Evolutionary conservation across 2,797 vertebrate species (phyloP), one percentile per base, ranked within the genome.

Genomic region (Parotocinclus haroldoi): DNA sequence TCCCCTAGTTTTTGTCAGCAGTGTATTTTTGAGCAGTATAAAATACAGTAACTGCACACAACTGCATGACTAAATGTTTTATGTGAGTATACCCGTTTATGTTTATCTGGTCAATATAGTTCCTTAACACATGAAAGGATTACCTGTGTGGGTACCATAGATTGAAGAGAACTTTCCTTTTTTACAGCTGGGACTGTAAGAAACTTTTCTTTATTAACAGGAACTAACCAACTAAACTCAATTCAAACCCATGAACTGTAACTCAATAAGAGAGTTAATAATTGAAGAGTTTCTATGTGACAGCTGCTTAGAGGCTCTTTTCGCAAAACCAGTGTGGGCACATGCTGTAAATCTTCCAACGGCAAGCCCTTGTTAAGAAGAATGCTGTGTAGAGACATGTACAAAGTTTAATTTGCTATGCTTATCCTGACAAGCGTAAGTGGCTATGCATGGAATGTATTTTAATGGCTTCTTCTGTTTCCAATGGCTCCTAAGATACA

Each of bases 331-430:
- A 55, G 69, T 72, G 54, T 64, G 63, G 69, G 61, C 14, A 69
- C 38, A 58, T 72, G 59, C 64, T 79, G 55, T 77, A 76, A 40
- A 78, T 78, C 68, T 89, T 56, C 83, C 87, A 85, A 40, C 88
- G 54, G 56, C 71, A 80, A 64, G 80, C 85, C 78, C 77, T 85
- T 73, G 89, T 81, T 69, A 76, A 10, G 74, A 89, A 86, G 55
- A 87, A 85, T 9, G 67, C 90, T 92, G 66, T 68, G 36, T 16
- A 17, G 5, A 36, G 7, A 59, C 19, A 16, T 50, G n/a, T 42
- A 42, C 40, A 42, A 27, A 42, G 40, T 42, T 42, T 7, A 42
- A 42, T 3, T 9, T 42, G 10, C 10, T 3, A 42, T 9, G 40
- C 50, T 38, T 39, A 39, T 6, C 17, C 38, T 7, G 10, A n/a